Base-by-base conservation (phyloP, 2,797 vertebrate genomes). In the Aphelocoma californica region DNA sequence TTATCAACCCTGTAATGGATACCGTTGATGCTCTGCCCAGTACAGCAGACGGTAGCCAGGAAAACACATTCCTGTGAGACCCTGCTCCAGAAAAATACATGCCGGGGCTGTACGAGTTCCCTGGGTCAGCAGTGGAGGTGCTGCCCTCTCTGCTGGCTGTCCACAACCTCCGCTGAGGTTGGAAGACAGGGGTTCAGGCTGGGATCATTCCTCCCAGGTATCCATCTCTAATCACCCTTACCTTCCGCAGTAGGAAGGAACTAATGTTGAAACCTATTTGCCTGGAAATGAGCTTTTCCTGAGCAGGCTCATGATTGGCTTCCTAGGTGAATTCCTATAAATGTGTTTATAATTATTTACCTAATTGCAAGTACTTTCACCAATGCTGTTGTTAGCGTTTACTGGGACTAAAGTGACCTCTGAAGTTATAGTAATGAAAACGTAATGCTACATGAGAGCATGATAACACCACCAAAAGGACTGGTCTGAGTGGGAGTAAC, bases 71-170 rank as follows among this genome's bases (percentile, higher is more conserved):
- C 45, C 57, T 16, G 21, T 20, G 18, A 19, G 53, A 28, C 18
- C 6, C 31, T 29, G 19, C 72, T 75, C 38, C n/a, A 72, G 60
- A n/a, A 79, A 71, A 88, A 65, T 0, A 4, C 19, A 13, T 17
- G 32, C 2, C 0, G 0, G 23, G 29, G 31, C 32, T 65, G n/a
- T 8, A 5, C 0, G 1, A 50, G 44, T 31, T 18, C 25, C 64
- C 64, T 2, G 0, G 64, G 14, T 4, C 20, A 60, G 66, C 50
- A 47, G 29, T 0, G 26, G 29, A 38, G 70, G 54, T n/a, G 26
- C 40, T 87, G 71, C 40, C 4, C 64, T 72, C 75, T 17, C 44
- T n/a, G 20, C 40, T 40, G 38, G 38, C n/a, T 45, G 3, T 14
- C n/a, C 51, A 47, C 50, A 31, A 0, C 2, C 2, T 7, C 32